A percentile compares a stretch with the other conserved stretches of the same genome.
Evolutionary conservation across 2,888 invertebrate genomes (phyloP).

Genomic region (Sepiola atlantica): DNA sequence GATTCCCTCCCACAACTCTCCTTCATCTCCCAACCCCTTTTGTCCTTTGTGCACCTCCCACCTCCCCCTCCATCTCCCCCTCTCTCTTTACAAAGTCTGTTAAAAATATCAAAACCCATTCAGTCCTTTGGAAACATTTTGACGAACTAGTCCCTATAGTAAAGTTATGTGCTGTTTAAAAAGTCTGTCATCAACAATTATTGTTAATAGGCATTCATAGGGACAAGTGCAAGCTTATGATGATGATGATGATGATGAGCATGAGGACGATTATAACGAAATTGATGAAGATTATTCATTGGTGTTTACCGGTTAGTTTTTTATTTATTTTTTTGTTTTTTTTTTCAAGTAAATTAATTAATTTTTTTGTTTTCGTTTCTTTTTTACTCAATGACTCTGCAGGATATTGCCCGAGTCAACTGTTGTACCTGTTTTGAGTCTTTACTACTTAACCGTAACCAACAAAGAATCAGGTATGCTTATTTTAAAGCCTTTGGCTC

Average conservation of each 20-base stretch:
- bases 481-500: neutral
- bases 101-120: neutral
- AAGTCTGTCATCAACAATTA: slow-evolving; percentile 6
- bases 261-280: neutral
- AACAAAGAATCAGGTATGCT: neutral
- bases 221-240: neutral
- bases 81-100: neutral
- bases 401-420: neutral
- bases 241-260: neutral
- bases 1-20: neutral
- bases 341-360: neutral
- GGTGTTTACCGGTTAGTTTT: neutral
- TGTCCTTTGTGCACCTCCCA: no score
- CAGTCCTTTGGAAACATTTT: neutral
- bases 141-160: slow-evolving; percentile 20
- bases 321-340: neutral
- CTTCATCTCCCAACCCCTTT: neutral
- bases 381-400: neutral
- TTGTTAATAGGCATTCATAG: neutral
- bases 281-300: slow-evolving; percentile 14
- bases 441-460: neutral
- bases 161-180: slow-evolving; percentile 14
- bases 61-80: neutral
- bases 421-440: neutral
- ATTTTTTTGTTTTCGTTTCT: neutral